These are phyloP conservation scores for Eucera pruinosa DNA, from an alignment of 2,888 invertebrate species.

Conservation along the genomic window DNA sequence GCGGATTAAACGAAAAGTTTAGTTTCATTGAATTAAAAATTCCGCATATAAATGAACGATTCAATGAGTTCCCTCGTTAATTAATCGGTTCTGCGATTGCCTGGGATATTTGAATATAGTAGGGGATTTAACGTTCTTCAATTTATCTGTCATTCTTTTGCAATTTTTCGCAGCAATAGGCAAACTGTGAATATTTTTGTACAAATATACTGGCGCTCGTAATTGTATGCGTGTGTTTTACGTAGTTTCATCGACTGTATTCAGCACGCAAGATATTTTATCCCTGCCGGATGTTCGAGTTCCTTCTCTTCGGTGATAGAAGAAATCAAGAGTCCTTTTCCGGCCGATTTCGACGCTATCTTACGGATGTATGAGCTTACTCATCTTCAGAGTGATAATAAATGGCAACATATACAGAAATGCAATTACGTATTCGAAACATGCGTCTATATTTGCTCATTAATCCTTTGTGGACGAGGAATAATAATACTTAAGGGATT, in stretches of 20 bases:
- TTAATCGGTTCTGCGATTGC: background rate
- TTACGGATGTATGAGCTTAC: constrained; percentile 20
- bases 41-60: background rate
- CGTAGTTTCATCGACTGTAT: no score
- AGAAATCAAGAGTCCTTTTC: constrained; percentile 32
- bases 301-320: constrained; percentile 39
- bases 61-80: background rate
- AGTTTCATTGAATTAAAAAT: constrained; percentile 3
- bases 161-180: background rate
- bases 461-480: no score
- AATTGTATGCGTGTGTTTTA: no score
- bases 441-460: no score
- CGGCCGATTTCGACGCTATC: constrained; percentile 34
- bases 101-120: background rate
- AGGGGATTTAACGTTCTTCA: background rate
- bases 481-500: no score
- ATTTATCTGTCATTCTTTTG: background rate
- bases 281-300: constrained; percentile 31
- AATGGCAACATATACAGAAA: no score
- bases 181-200: no score
- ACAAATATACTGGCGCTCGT: no score
- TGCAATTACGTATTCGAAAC: no score
- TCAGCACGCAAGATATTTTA: background rate
- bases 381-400: background rate
- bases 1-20: background rate